A percentile compares a stretch with the other conserved stretches of the same genome.
Conservation (phyloP, 2,888 invertebrate genomes). For the Reticulitermes lucifugus region DNA sequence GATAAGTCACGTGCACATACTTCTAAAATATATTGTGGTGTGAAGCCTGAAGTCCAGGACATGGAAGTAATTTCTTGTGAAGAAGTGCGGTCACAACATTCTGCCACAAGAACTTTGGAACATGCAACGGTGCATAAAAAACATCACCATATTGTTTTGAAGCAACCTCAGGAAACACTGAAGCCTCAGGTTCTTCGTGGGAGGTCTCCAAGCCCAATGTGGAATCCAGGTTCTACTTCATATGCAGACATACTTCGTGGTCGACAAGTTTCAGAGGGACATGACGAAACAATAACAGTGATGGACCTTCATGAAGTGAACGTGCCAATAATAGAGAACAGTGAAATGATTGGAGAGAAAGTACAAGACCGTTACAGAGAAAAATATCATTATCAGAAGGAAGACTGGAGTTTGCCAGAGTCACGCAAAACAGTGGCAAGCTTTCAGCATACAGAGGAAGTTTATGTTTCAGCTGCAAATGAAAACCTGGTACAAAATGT, state of each 20-base stretch:
- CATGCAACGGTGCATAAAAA: constrained; percentile 33
- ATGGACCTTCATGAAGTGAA: not conserved
- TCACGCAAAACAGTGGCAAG: not conserved
- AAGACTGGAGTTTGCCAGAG: constrained; percentile 1
- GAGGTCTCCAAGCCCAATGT: constrained; percentile 79
- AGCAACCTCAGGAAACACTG: constrained; percentile 53
- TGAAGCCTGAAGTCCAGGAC: constrained; percentile 5
- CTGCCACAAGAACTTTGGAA: constrained; percentile 41
- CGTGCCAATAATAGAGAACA: not conserved
- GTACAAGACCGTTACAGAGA: not conserved
- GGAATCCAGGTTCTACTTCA: constrained; percentile 79
- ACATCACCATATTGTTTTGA: constrained; percentile 45
- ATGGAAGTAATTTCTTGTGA: not conserved
- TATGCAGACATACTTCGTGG: constrained; percentile 86
- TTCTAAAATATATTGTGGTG: constrained; percentile 6
- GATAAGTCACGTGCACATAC: constrained; percentile 10
- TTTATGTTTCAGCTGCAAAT: not conserved
- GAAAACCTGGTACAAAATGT: not conserved
- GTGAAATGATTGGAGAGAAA: not conserved
- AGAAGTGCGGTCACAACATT: not conserved
- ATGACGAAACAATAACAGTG: not conserved
- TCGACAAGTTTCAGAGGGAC: constrained; percentile 26
- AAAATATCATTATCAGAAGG: not conserved
- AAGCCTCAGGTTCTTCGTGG: constrained; percentile 60
- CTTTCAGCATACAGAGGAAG: constrained; percentile 22